Evolutionary conservation across 2,113 vertebrate genomes (phyloP), one percentile per base, ranked within the genome.

Genomic region (Aptenodytes patagonicus): DNA sequence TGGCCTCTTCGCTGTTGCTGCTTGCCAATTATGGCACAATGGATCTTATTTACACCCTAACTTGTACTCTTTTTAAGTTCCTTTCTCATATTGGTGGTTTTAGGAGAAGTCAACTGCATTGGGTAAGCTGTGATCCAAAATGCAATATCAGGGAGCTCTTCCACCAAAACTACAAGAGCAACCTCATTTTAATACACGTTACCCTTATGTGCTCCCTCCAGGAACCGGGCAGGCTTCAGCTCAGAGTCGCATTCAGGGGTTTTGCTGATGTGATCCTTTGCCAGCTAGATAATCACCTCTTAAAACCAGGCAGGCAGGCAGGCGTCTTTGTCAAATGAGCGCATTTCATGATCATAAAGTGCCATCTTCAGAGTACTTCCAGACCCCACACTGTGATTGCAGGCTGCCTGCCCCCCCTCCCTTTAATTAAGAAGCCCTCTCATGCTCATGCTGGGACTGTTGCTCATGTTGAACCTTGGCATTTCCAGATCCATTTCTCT

Each of bases 361-460:
- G 77, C 81, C 64, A 87, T 57, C 42, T 92, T 72, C 87, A 89
- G 55, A 84, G 54, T 54, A 21, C 25, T 71, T 89, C 34, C 88
- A 61, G 60, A 69, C 26, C 83, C 81, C 92, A 95, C 42, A 25
- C 77, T 87, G 96, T 32, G 92, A 79, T 11, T 71, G 76, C 83
- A 89, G 73, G 16, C 89, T 95, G 94, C 47, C 69, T 77, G 60
- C 42, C 29, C 61, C 71, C 75, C 34, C 38, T 14, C 38, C 46
- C 83, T 93, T 93, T 97, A 87, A 95, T 91, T 94, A 93, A 96
- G 88, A 81, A 96, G 6, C 17, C 20, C 34, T 42, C 86, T 65
- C 10, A 7, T 75, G 31, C 22, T 96, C 78, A 55, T 32, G 62
- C 88, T 93, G 92, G 44, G 61, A 60, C 38, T 68, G n/a, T 17